Conservation (phyloP, 1,140 invertebrate genomes). For the Macrobrachium rosenbergii region DNA sequence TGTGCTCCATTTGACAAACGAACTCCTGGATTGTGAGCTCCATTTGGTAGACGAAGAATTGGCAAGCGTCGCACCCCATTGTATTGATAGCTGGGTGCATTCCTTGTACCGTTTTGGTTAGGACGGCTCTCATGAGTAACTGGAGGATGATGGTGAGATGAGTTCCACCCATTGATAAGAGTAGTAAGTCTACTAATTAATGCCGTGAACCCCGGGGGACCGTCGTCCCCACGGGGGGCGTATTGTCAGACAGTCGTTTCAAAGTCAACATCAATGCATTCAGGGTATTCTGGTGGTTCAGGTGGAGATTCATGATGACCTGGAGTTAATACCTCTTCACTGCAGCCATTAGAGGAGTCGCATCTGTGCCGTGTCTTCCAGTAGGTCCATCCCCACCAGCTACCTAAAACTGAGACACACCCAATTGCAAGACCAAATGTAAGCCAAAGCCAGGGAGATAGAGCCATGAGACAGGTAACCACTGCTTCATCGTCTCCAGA, state of each 20-base stretch:
- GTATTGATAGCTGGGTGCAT: slow-evolving; percentile 23
- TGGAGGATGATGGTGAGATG: slow-evolving; percentile 4
- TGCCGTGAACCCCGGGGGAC: slow-evolving; percentile 63
- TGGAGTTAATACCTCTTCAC: slow-evolving; percentile 60
- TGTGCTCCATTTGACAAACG: slow-evolving; percentile 48
- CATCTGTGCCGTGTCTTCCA: slow-evolving; percentile 58
- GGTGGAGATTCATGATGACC: slow-evolving; percentile 64
- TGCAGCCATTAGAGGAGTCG: slow-evolving; percentile 23
- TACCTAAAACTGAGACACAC: slow-evolving; percentile 57
- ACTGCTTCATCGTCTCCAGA: slow-evolving; percentile 65
- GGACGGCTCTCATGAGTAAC: slow-evolving; percentile 16
- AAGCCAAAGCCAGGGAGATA: slow-evolving; percentile 65
- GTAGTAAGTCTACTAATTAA: slow-evolving; percentile 59
- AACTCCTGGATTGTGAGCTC: slow-evolving; percentile 53
- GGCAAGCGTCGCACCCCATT: slow-evolving; percentile 52
- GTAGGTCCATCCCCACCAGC: slow-evolving; percentile 63
- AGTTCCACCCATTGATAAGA: slow-evolving; percentile 59
- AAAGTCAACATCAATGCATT: slow-evolving; percentile 65
- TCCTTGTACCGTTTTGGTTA: slow-evolving; percentile 40
- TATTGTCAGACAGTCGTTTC: slow-evolving; percentile 67
- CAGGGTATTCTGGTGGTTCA: slow-evolving; percentile 64
- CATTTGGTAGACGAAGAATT: slow-evolving; percentile 49
- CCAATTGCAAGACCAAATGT: slow-evolving; percentile 63
- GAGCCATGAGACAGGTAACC: slow-evolving; percentile 63
- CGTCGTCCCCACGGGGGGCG: slow-evolving; percentile 63